These are phyloP conservation scores for Centropus unirufus DNA, from an alignment of 2,113 vertebrate genomes.

Conservation along the genomic window DNA sequence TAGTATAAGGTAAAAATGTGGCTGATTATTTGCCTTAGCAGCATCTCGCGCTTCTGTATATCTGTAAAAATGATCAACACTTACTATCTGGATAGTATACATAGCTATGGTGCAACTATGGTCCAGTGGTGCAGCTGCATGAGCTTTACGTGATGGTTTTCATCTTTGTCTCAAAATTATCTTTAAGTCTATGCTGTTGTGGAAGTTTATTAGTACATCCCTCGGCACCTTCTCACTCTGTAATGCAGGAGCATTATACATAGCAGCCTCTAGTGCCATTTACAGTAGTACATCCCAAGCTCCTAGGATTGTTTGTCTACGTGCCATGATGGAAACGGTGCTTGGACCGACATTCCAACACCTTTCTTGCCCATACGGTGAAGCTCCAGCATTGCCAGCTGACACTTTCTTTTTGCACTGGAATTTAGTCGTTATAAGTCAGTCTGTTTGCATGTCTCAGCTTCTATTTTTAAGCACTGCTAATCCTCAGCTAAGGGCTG, in stretches of 20 bases:
- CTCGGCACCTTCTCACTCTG: not conserved
- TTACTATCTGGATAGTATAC: not conserved
- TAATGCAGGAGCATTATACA: not conserved
- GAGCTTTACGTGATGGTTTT: not conserved
- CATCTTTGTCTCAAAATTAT: not conserved
- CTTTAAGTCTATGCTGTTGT: not conserved
- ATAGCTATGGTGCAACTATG: not conserved
- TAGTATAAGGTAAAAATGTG: conserved; percentile 22
- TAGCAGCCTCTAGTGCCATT: not conserved
- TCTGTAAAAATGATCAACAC: not conserved
- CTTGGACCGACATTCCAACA: conserved; percentile 61
- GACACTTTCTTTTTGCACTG: conserved; percentile 52
- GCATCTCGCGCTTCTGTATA: not conserved
- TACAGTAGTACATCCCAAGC: conserved; percentile 2
- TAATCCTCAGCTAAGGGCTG: conserved; percentile 46
- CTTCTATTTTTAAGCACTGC: conserved; percentile 51
- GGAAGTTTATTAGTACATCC: not conserved
- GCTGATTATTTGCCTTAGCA: not conserved
- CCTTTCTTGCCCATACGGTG: conserved; percentile 36
- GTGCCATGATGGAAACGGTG: conserved; percentile 1
- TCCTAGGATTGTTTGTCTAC: not conserved
- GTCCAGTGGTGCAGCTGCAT: not conserved
- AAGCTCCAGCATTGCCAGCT: conserved; percentile 61
- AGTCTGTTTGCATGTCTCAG: conserved; percentile 3
- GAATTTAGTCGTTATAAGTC: conserved; percentile 39